These are phyloP conservation scores for Amphipoea oculea DNA, from an alignment of 2,888 invertebrate species.

Conservation along the genomic window DNA sequence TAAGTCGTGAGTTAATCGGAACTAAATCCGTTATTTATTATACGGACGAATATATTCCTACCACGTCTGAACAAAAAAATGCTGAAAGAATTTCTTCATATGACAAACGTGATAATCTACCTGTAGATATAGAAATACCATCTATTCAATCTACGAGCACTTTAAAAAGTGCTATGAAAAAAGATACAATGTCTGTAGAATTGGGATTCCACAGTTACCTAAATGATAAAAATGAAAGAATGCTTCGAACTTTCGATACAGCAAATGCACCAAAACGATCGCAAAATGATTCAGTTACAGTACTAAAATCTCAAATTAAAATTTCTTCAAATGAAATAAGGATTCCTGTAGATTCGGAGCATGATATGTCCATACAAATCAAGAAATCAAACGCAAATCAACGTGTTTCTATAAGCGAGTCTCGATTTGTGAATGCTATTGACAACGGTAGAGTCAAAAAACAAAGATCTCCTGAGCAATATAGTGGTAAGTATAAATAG, in stretches of 20 bases:
- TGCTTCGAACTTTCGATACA: conserved; percentile 74
- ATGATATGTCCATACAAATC: conserved; percentile 73
- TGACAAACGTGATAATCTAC: conserved; percentile 18
- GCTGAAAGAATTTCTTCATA: background rate
- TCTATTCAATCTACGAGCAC: conserved; percentile 32
- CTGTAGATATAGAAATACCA: conserved; percentile 4
- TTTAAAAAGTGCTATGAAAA: conserved; percentile 45
- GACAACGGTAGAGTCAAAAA: conserved; percentile 5
- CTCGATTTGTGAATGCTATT: conserved; percentile 15
- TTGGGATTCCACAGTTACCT: conserved; percentile 77
- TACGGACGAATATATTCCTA: background rate
- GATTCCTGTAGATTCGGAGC: conserved; percentile 75
- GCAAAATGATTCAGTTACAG: conserved; percentile 68
- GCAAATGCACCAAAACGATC: conserved; percentile 55
- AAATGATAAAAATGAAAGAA: conserved; percentile 73
- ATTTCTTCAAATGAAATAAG: conserved; percentile 70
- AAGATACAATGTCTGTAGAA: conserved; percentile 65
- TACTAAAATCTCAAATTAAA: conserved; percentile 72
- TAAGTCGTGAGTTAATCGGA: conserved; percentile 25
- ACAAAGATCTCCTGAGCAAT: conserved; percentile 13
- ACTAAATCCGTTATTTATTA: conserved; percentile 22
- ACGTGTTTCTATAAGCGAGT: conserved; percentile 59
- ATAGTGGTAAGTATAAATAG: conserved; percentile 34
- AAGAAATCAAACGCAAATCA: conserved; percentile 59
- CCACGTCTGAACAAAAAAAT: background rate